Evolutionary conservation across 2,113 vertebrate species (phyloP).

Genomic region (Thomomys bottae): DNA sequence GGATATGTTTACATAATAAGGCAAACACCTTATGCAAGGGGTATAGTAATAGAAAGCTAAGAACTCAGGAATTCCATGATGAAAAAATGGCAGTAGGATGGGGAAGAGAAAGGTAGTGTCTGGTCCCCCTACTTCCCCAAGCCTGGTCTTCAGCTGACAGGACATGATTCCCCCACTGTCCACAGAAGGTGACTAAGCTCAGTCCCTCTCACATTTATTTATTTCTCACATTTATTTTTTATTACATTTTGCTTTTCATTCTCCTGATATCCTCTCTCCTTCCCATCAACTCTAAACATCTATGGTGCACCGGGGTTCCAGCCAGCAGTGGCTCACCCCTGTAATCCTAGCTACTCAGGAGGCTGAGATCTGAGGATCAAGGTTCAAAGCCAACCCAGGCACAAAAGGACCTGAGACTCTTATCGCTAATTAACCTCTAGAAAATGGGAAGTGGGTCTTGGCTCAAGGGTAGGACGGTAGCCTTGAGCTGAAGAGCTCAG

Average conservation of each 20-base stretch:
- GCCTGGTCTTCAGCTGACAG: background rate
- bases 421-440: too few relatives aligned
- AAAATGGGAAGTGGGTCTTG: too few relatives aligned
- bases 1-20: background rate
- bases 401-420: too few relatives aligned
- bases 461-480: too few relatives aligned
- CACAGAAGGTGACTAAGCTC: background rate
- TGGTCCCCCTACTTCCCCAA: background rate
- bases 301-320: background rate
- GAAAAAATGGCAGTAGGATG: background rate
- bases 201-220: background rate
- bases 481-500: too few relatives aligned
- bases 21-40: background rate
- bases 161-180: too few relatives aligned
- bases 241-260: background rate
- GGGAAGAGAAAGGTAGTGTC: background rate
- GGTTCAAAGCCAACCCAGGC: too few relatives aligned
- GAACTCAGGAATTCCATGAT: too few relatives aligned
- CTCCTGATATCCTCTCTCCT: background rate
- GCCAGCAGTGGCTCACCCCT: too few relatives aligned
- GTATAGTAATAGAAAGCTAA: background rate
- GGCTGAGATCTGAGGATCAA: too few relatives aligned
- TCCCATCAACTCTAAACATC: background rate
- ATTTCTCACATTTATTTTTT: background rate
- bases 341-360: too few relatives aligned